Evolutionary conservation across 2,113 vertebrate genomes (phyloP).

Genomic region (Nerophis ophidion): DNA sequence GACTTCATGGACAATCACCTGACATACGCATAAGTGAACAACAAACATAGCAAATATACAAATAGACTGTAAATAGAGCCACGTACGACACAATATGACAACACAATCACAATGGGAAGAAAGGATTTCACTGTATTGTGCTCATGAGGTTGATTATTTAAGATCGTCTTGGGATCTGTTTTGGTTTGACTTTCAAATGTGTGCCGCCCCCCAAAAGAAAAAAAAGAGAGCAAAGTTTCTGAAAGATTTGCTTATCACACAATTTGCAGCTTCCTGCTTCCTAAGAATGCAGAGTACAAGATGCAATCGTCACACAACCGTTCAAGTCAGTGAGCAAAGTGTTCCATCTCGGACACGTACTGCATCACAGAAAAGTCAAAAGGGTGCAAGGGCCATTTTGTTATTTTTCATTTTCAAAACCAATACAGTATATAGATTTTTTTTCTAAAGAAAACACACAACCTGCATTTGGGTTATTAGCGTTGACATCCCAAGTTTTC

Average conservation of each 20-base stretch:
- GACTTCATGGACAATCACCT: slow-evolving; percentile 93
- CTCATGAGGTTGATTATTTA: background rate
- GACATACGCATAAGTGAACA: slow-evolving; percentile 58
- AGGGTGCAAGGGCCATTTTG: no score
- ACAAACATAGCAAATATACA: slow-evolving; percentile 48
- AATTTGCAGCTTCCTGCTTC: slow-evolving; percentile 43
- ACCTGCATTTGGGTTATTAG: no score
- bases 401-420: no score
- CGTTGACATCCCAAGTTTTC: no score
- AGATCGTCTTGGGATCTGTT: background rate
- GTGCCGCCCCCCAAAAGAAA: background rate
- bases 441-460: no score
- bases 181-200: slow-evolving; percentile 6
- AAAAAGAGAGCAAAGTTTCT: slow-evolving; percentile 19
- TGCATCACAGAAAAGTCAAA: background rate
- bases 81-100: slow-evolving; percentile 37
- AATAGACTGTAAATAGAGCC: slow-evolving; percentile 40
- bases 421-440: no score
- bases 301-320: slow-evolving; percentile 31
- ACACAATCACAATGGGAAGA: slow-evolving; percentile 37
- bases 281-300: slow-evolving; percentile 1
- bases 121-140: slow-evolving; percentile 7
- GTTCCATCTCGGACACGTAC: slow-evolving; percentile 5
- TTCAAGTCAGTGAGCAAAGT: background rate
- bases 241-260: slow-evolving; percentile 28